Evolutionary conservation across 1,140 invertebrate species (phyloP), one percentile per base, ranked within the genome.

Genomic region (Pseudoatta argentina): DNA sequence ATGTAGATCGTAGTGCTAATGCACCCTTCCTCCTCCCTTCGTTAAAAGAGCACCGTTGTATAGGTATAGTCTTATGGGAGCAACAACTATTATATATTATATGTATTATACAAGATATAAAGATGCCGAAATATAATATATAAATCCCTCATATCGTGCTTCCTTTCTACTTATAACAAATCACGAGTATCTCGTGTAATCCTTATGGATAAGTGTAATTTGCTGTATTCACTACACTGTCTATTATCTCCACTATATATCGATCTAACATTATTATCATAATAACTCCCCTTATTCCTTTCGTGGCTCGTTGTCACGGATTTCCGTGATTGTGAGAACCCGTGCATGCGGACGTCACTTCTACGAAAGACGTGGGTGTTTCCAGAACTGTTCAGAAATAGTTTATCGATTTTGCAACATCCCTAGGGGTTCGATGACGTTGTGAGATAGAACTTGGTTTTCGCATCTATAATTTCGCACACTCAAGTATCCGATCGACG

Each of bases 51-150:
- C 89, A 89, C 88, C 85, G 82, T 92, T 81, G 66, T 81, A 71
- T 87, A 88, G 82, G 76, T 85, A 67, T 93, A 92, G 86, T 91
- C 76, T 91, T 93, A 94, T 94, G 94, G 94, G 94, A 94, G 94
- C 94, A 94, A 94, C 94, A 94, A 94, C 94, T 92, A 73, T 59
- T 34, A 27, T 92, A 73, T 59, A 27, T 71, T 73, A 72, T 24
- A 82, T 83, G 27, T 61, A 51, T 61, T 61, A 61, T 51, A 59
- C 14, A 48, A 48, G 59, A 73, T 71, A 55, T 39, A 66, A 71
- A 61, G 18, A 21, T 16, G 24, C 55, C 69, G n/a, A 82, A 4
- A 39, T 66, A 39, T 67, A 67, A 51, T 67, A 34, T 34, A 67
- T 67, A 67, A 53, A 39, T 69, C 34, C 77, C 63, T 55, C 39